Base-by-base conservation (phyloP, 2,113 vertebrate species). In the Origma solitaria region DNA sequence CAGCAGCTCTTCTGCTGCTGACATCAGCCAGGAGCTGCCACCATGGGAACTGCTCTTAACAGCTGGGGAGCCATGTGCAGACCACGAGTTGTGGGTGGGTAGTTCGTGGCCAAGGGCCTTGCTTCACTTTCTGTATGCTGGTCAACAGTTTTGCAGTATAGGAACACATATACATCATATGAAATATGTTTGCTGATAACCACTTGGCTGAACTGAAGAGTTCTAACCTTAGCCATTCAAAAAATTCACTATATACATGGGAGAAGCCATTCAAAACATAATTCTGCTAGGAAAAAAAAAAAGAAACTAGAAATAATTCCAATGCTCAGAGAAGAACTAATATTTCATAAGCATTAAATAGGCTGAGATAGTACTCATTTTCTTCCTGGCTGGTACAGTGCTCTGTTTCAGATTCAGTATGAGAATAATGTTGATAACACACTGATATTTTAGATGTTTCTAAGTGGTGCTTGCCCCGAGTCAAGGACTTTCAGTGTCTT, bases 81-180 rank as follows among this genome's bases (percentile, higher is more conserved):
- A 44, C n/a, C 53, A 37, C 25, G 40, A 76, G 40, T n/a, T 1
- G 0, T 5, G 6, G 51, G 10, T 54, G 2, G 0, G 24, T 24
- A 40, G 30, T 15, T 87, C 37, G 22, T 30, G 40, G 31, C 44
- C 13, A 27, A 42, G 75, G 16, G n/a, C 66, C 27, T 84, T 61
- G n/a, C 54, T 85, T 85, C n/a, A 3, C 12, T 65, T 28, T 17
- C 53, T 30, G 0, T 38, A 14, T 45, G 33, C 31, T 76, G 33
- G 35, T 88, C 60, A 70, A 27, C 27, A 17, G 28, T 73, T 95
- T 71, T 88, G 25, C 30, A 3, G 56, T 47, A 9, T 9, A 61
- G 22, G 38, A 87, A n/a, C 7, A 5, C 15, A 37, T 61, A 23
- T 9, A 2, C 49, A 44, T 50, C 14, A 13, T 40, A 25, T 58